Conservation (phyloP, 2,113 vertebrate species). For the Aptenodytes forsteri region DNA sequence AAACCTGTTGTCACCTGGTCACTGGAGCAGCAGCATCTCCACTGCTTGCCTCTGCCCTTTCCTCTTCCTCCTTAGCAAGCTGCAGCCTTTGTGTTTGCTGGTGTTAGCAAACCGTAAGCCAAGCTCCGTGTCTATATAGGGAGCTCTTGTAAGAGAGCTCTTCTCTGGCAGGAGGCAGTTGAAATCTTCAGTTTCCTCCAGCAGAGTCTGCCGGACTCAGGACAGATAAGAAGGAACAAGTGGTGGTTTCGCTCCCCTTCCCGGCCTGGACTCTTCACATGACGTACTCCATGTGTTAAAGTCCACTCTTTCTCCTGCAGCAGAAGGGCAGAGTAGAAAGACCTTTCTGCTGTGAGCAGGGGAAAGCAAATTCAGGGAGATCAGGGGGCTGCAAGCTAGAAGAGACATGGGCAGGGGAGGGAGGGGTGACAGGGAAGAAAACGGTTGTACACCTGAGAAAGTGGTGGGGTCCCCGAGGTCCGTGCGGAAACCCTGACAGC, state of each 20-base stretch:
- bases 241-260: neutral
- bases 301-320: neutral
- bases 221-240: neutral
- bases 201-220: neutral
- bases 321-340: neutral
- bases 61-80: neutral
- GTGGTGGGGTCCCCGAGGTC: neutral
- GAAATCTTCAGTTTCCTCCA: neutral
- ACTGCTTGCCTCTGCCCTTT: neutral
- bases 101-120: neutral
- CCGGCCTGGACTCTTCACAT: neutral
- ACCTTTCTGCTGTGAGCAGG: neutral
- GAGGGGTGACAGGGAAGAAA: neutral
- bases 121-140: neutral
- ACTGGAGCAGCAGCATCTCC: neutral
- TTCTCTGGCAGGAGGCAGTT: neutral
- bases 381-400: neutral
- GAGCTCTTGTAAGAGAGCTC: neutral
- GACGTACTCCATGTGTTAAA: accelerated
- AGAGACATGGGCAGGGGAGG: neutral
- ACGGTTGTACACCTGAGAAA: neutral
- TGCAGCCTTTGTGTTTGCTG: neutral
- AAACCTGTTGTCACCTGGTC: neutral
- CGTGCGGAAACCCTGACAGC: neutral
- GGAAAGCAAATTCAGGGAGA: neutral